Evolutionary conservation across 2,113 vertebrate species (phyloP).

Genomic region (Salvelinus sp.): DNA sequence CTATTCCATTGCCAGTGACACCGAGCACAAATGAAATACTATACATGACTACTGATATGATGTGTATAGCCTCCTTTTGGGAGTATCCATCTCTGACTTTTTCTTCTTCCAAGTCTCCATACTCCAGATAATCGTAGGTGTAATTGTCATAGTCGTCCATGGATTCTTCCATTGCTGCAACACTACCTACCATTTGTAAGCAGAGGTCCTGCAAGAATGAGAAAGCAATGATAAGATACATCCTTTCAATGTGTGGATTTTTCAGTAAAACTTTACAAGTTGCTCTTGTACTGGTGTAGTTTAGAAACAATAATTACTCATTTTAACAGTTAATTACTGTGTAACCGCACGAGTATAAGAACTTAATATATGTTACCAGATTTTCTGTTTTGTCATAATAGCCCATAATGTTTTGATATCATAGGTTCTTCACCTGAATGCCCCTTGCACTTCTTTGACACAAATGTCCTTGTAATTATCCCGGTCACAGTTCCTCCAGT

Average conservation of each 20-base stretch:
- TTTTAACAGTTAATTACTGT: background rate
- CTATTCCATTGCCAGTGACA: slow-evolving; percentile 85
- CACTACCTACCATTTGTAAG: background rate
- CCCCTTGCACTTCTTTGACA: background rate
- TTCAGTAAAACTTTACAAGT: too few relatives aligned
- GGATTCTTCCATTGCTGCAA: slow-evolving; percentile 40
- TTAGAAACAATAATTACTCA: too few relatives aligned
- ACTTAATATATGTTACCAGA: background rate
- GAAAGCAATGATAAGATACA: slow-evolving; percentile 5
- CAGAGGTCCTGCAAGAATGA: slow-evolving; percentile 21
- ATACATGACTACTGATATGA: slow-evolving; percentile 85
- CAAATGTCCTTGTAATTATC: background rate
- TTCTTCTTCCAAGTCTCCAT: slow-evolving; percentile 63
- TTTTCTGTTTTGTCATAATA: too few relatives aligned
- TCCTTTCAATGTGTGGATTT: background rate
- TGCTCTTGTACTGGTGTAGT: too few relatives aligned
- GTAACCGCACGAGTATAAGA: background rate
- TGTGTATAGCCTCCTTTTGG: slow-evolving; percentile 74
- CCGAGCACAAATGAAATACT: slow-evolving; percentile 85
- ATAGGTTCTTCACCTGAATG: background rate
- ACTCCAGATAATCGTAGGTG: slow-evolving; percentile 66
- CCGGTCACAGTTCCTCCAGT: background rate
- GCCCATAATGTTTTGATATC: too few relatives aligned
- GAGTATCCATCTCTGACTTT: slow-evolving; percentile 51
- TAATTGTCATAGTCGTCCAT: slow-evolving; percentile 63